Percentiles rank a stretch among this genome's conserved stretches.
phyloP scores from a whole-genome alignment of 2,888 invertebrate genomes.

The Vannuccia rotundouncinata region DNA sequence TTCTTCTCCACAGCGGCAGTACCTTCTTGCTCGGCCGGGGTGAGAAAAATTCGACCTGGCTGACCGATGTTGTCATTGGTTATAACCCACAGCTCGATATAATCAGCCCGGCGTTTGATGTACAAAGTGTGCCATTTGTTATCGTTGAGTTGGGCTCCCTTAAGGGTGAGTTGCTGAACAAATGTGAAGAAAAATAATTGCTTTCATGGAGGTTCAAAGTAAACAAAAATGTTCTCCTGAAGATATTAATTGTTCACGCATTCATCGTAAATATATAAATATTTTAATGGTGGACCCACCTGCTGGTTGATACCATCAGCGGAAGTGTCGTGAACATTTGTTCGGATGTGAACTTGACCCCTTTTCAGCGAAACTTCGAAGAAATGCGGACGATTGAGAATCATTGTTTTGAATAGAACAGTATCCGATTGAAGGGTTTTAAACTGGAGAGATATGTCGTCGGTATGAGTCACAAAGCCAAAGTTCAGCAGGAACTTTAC shows the following conservation, averaged over 20 bases:
- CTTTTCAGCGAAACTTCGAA: conserved; percentile 47
- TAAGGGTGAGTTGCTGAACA: background rate
- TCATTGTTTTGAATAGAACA: conserved; percentile 47
- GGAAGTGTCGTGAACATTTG: conserved; percentile 44
- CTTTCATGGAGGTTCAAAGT: too few species aligned
- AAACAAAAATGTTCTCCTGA: too few species aligned
- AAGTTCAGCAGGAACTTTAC: conserved; percentile 16
- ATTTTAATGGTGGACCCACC: too few species aligned
- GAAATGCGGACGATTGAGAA: conserved; percentile 43
- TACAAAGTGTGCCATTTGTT: conserved; percentile 53
- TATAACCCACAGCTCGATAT: conserved; percentile 50
- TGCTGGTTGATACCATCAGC: too few species aligned
- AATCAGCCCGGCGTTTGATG: conserved; percentile 49
- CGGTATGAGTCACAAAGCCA: conserved; percentile 45
- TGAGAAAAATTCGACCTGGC: too few species aligned
- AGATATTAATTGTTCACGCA: too few species aligned
- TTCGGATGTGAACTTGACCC: conserved; percentile 46
- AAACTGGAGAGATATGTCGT: conserved; percentile 54
- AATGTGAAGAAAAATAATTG: too few species aligned
- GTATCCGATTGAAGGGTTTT: conserved; percentile 47
- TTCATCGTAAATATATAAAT: too few species aligned
- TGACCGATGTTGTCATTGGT: conserved; percentile 37
- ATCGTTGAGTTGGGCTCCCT: conserved; percentile 42
- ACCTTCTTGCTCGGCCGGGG: background rate
- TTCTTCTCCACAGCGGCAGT: conserved; percentile 1